Evolutionary conservation across 2,797 vertebrate genomes (phyloP).

Genomic region (Chromobotia macracanthus): DNA sequence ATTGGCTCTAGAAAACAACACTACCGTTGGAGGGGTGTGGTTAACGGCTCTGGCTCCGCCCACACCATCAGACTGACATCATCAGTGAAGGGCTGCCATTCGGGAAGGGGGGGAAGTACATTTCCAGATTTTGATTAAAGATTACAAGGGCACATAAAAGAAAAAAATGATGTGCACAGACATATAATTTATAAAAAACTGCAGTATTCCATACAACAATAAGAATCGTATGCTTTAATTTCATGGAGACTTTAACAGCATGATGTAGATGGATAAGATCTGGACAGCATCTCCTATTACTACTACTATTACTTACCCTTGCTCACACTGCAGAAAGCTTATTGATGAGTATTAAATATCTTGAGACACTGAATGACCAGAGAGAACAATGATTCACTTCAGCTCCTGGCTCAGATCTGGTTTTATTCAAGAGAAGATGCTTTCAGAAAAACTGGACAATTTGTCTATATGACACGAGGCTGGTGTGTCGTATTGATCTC

Average conservation of each 20-base stretch:
- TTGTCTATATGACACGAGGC: not conserved
- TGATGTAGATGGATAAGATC: not conserved
- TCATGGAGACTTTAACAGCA: not conserved
- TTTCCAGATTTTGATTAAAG: no score
- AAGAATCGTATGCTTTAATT: no score
- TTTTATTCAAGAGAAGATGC: constrained; percentile 6
- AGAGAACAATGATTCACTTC: not conserved
- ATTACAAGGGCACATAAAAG: no score
- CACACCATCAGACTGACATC: no score
- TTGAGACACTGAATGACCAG: not conserved
- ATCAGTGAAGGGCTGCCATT: no score
- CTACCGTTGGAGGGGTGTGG: no score
- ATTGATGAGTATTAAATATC: not conserved
- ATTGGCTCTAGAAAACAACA: no score
- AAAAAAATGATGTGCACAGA: no score
- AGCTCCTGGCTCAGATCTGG: not conserved
- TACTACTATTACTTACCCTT: not conserved
- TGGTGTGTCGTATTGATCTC: not conserved
- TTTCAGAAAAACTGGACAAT: not conserved
- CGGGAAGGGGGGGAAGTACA: no score
- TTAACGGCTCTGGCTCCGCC: no score
- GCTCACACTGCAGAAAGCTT: not conserved
- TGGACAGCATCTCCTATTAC: not conserved
- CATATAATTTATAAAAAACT: no score
- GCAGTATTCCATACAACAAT: no score